phyloP scores from a whole-genome alignment of 2,888 invertebrate genomes.

The Drosophila sordidapex region DNA sequence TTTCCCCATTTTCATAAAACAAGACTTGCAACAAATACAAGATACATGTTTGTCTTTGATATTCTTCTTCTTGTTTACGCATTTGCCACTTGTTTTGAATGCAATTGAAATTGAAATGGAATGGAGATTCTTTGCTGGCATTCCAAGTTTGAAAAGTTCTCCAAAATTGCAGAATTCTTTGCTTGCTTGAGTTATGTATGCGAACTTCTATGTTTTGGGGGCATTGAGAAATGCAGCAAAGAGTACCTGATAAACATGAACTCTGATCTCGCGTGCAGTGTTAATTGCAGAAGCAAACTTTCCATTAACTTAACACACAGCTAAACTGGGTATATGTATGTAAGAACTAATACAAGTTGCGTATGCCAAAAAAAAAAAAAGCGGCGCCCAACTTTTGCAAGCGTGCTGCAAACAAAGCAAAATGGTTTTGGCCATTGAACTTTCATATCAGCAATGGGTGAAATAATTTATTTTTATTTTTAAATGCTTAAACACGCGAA shows the following conservation, averaged over 20 bases:
- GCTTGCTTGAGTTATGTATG: background rate
- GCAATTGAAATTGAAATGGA: background rate
- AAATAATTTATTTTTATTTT: conserved; percentile 33
- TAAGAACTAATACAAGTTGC: conserved; percentile 12
- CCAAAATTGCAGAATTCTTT: background rate
- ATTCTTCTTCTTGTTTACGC: background rate
- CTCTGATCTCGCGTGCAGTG: background rate
- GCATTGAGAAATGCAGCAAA: background rate
- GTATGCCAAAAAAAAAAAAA: conserved; percentile 28
- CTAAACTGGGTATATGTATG: background rate
- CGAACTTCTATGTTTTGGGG: background rate
- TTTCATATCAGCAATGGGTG: conserved; percentile 58
- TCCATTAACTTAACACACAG: background rate
- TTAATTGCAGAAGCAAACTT: conserved; percentile 10
- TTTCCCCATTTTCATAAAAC: conserved; percentile 21
- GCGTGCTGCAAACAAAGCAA: conserved; percentile 42
- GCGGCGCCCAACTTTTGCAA: conserved; percentile 56
- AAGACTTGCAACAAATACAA: conserved; percentile 32
- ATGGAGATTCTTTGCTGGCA: background rate
- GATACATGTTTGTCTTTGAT: background rate
- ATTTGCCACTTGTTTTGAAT: background rate
- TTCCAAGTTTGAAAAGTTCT: background rate
- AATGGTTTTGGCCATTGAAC: conserved; percentile 71
- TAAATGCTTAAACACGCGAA: conserved; percentile 68
- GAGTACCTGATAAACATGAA: background rate